phyloP scores from a whole-genome alignment of 1,140 invertebrate genomes.

The Helicoverpa zea region DNA sequence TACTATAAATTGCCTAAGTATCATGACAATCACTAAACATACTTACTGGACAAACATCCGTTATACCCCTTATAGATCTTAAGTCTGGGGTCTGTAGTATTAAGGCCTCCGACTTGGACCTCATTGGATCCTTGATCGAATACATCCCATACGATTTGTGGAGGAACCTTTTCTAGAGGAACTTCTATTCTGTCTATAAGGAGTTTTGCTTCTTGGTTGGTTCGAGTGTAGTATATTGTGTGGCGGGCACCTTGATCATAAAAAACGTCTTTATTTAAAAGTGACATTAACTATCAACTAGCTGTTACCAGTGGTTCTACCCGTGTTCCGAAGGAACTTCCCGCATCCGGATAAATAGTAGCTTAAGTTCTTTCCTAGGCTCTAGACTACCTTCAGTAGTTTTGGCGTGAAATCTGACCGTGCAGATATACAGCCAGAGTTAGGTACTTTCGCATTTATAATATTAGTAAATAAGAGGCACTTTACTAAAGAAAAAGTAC shows the following conservation, averaged over 20 bases:
- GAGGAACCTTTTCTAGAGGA: constrained; percentile 89
- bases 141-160: constrained; percentile 89
- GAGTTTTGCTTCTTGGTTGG: constrained; percentile 90
- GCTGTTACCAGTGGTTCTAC: no score
- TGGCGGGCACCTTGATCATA: constrained; percentile 89
- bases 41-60: constrained; percentile 95
- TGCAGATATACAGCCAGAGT: no score
- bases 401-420: no score
- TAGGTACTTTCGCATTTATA: no score
- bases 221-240: constrained; percentile 94
- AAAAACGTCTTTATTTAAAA: background rate
- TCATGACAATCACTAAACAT: background rate
- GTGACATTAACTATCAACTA: background rate
- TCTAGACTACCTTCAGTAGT: no score
- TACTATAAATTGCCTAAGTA: no score
- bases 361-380: no score
- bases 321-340: no score
- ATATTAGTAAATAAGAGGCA: no score
- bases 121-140: constrained; percentile 91
- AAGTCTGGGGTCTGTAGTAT: constrained; percentile 93
- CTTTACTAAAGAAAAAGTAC: no score
- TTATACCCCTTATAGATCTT: constrained; percentile 94
- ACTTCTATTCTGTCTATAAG: constrained; percentile 93
- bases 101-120: constrained; percentile 94
- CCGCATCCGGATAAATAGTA: no score